Conservation (phyloP, 35 echinoderm and acorn worm genomes). For the Heliocidaris tuberculata region DNA sequence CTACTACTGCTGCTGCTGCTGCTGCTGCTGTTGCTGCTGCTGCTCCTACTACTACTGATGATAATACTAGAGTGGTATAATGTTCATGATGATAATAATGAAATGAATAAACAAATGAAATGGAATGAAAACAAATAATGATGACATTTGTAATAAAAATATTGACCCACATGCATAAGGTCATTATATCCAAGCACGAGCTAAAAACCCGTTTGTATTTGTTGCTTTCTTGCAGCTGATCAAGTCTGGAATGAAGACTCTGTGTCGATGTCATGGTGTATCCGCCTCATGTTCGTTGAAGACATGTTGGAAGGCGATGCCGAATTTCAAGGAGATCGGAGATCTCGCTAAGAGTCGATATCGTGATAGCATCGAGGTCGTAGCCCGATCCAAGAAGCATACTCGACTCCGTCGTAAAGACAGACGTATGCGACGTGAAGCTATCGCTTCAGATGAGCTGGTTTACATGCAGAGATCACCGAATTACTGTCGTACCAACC, state of each 20-base stretch:
- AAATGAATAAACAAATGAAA: no score
- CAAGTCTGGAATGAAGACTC: slow-evolving; percentile 53
- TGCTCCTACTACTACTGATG: no score
- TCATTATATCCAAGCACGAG: no score
- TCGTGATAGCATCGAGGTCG: neutral
- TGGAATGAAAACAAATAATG: no score
- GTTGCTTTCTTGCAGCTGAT: neutral
- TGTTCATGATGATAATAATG: no score
- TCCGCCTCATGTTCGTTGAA: slow-evolving; percentile 70
- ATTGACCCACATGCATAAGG: no score
- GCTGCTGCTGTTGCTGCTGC: no score
- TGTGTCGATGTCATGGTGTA: slow-evolving; percentile 75
- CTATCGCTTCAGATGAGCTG: slow-evolving; percentile 29
- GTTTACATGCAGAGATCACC: slow-evolving; percentile 65
- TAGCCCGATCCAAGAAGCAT: neutral
- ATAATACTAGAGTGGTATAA: no score
- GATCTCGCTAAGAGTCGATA: slow-evolving; percentile 68
- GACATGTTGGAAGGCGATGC: slow-evolving; percentile 85
- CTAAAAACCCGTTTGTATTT: neutral
- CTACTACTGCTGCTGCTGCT: no score
- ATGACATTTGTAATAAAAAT: no score
- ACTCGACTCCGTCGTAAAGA: slow-evolving; percentile 60
- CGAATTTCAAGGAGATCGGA: slow-evolving; percentile 56
- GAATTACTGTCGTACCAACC: slow-evolving; percentile 75
- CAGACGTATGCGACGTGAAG: neutral